phyloP scores from a whole-genome alignment of 37 sponge, comb jelly and placozoan species.

The Ianthella basta region DNA sequence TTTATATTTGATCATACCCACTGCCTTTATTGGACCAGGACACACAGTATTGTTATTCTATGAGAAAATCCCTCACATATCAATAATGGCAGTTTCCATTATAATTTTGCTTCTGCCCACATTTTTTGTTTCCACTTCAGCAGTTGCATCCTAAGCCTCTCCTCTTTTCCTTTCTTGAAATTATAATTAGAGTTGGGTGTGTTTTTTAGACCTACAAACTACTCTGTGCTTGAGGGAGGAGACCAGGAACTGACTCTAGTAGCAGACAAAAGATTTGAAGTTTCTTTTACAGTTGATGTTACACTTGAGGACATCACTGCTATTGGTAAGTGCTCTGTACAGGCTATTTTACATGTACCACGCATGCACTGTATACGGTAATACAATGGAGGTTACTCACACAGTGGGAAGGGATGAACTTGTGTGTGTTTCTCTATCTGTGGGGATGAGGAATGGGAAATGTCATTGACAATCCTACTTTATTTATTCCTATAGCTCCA shows the following conservation, averaged over 20 bases:
- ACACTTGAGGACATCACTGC: neutral
- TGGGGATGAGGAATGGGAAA: no score
- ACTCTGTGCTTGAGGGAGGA: conserved; percentile 3
- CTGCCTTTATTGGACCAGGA: no score
- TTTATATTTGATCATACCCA: no score
- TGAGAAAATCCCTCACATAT: no score
- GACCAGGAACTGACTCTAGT: neutral
- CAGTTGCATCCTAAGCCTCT: no score
- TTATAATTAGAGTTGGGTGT: neutral
- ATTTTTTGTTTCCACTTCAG: no score
- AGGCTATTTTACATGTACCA: no score
- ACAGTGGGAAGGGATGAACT: neutral
- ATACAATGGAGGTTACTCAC: neutral
- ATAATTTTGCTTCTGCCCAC: neutral
- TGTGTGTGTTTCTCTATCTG: neutral
- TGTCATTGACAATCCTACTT: no score
- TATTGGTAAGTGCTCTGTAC: neutral
- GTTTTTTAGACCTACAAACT: neutral
- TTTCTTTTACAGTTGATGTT: neutral
- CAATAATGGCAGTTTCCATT: no score
- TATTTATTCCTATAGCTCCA: neutral
- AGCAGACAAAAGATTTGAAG: neutral
- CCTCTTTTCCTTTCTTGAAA: no score
- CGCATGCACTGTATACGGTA: no score
- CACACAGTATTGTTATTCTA: no score